Percentiles rank a stretch among this genome's conserved stretches.
phyloP scores from a whole-genome alignment of 2,113 vertebrate species.

The Calidris pugnax region DNA sequence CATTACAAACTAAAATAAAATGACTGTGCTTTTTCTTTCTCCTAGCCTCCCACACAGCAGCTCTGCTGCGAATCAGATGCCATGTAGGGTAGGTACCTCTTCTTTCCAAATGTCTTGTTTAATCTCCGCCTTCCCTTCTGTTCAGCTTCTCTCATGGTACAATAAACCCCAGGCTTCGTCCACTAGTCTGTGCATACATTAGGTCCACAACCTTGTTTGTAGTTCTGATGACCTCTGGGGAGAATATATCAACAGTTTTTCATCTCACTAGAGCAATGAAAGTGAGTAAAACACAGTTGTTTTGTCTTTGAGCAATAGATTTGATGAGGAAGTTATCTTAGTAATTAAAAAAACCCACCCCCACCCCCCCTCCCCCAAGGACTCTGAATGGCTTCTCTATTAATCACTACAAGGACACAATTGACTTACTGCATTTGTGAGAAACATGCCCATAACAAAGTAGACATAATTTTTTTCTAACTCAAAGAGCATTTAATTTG shows the following conservation, averaged over 20 bases:
- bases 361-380: background rate
- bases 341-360: constrained; percentile 13
- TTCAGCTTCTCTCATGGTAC: background rate
- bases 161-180: background rate
- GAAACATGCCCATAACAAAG: background rate
- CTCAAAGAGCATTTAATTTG: background rate
- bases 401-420: background rate
- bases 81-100: background rate
- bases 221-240: background rate
- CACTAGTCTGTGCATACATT: background rate
- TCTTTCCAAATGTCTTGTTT: constrained; percentile 2
- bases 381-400: constrained; percentile 7
- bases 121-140: constrained; percentile 32
- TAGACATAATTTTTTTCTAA: background rate
- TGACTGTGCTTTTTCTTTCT: background rate
- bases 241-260: constrained; percentile 35
- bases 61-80: background rate
- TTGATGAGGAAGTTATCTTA: background rate
- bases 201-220: background rate
- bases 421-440: background rate
- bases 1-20: background rate
- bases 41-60: background rate
- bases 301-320: background rate
- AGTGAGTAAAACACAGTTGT: background rate
- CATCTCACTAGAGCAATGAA: constrained; percentile 23